These are phyloP conservation scores for Cotesia glomerata DNA, from an alignment of 1,140 invertebrate genomes.

Conservation along the genomic window DNA sequence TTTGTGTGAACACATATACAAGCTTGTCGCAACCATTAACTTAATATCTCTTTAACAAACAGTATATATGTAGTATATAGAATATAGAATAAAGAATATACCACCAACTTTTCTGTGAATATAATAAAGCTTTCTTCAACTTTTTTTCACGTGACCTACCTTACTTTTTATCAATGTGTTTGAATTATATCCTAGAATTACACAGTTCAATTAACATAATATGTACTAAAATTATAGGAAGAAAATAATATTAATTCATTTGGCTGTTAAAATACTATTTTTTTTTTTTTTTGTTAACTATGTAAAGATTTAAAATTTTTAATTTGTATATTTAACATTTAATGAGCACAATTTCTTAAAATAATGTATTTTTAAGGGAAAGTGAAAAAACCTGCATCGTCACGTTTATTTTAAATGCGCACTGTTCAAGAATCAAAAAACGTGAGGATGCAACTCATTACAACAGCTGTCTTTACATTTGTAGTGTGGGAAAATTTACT, in stretches of 20 bases:
- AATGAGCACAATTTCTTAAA: too few species aligned
- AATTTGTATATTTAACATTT: not conserved
- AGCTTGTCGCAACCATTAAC: constrained; percentile 11
- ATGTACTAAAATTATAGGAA: too few species aligned
- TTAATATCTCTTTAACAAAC: constrained; percentile 9
- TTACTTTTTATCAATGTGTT: constrained; percentile 40
- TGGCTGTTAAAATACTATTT: not conserved
- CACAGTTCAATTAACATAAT: too few species aligned
- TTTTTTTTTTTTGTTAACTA: not conserved
- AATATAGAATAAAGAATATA: not conserved
- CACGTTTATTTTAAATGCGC: constrained; percentile 44
- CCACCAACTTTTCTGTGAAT: constrained; percentile 18
- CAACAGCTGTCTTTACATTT: constrained; percentile 53
- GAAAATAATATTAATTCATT: too few species aligned
- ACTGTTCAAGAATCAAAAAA: constrained; percentile 32
- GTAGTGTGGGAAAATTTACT: constrained; percentile 55
- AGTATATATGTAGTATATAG: not conserved
- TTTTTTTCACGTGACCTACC: constrained; percentile 47
- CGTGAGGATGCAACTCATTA: constrained; percentile 64
- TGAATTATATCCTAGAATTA: constrained; percentile 23
- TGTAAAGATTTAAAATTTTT: not conserved
- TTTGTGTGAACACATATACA: constrained; percentile 13
- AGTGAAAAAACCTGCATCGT: constrained; percentile 51
- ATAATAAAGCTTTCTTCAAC: constrained; percentile 26
- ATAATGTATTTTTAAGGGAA: constrained; percentile 5